Base-by-base conservation (phyloP, 2,888 invertebrate genomes). In the Parnassius orleans region DNA sequence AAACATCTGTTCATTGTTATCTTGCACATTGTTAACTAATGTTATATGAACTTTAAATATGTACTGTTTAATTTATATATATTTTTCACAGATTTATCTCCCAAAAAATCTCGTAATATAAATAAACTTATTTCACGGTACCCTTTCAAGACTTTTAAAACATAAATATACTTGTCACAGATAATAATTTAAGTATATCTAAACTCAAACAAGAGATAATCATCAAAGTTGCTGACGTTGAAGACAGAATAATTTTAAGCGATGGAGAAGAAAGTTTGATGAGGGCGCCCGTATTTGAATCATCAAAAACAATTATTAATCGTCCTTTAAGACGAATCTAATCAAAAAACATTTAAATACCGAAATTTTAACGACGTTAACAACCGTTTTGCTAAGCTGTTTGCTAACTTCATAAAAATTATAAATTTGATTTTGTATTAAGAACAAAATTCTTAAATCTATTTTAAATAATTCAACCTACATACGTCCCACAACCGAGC, bases 271-370 rank as follows among this genome's bases (percentile, higher is more conserved):
- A 47, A 56, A 56, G 44, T 56, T 56, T 56, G 33, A 48, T 56
- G 33, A 48, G 33, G 56, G 56, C 48, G 48, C 56, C 48, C 56
- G 47, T 48, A 56, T 56, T 12, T 48, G n/a, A 56, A 33, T 56
- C 33, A 56, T 41, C 47, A n/a, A n/a, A 47, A 56, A 48, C 48
- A 46, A 46, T 12, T 24, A 46, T n/a, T 54, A 54, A 24, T 55
- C 24, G 24, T 19, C 24, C 55, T 43, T 55, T 46, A 44, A 46
- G 19, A 43, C 24, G 24, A 55, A n/a, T 46, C 55, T 24, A 24
- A 51, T 10, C 9, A 14, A 9, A 48, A 51, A 33, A 33, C 33
- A 33, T 33, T 33, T 5, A 33, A 43, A 54, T 12, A 46, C 3
- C 3, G 54, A 19, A 44, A 54, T 46, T 24, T 15, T 19, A 54